Conservation (phyloP, 2,113 vertebrate genomes). For the Telmatochromis sp. region DNA sequence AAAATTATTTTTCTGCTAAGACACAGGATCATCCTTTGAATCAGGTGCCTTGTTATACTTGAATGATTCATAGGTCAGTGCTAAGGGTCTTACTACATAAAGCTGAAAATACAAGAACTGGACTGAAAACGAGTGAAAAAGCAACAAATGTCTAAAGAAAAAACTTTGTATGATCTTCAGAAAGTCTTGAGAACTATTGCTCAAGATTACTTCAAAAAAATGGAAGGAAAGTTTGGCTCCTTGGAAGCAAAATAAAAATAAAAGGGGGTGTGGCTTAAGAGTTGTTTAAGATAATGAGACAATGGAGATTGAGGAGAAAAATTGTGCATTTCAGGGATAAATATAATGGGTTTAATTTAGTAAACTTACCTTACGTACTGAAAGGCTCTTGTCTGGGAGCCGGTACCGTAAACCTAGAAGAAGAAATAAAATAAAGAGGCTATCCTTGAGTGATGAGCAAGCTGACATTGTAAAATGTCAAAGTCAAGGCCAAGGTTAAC, state of each 20-base stretch:
- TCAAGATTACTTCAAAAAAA: background rate
- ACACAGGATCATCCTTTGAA: background rate
- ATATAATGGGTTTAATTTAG: background rate
- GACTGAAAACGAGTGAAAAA: background rate
- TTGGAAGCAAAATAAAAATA: background rate
- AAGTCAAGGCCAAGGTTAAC: background rate
- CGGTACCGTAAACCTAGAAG: slow-evolving; percentile 89
- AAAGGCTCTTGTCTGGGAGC: slow-evolving; percentile 94
- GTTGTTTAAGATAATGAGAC: background rate
- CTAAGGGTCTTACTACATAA: background rate
- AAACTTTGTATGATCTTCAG: background rate
- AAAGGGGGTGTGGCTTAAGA: background rate
- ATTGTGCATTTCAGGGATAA: background rate
- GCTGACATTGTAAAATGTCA: background rate
- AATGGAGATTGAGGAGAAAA: accelerated
- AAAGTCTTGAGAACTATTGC: background rate
- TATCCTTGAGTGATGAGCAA: background rate
- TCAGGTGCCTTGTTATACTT: background rate
- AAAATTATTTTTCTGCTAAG: background rate
- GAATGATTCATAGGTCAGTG: background rate
- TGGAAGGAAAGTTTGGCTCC: background rate
- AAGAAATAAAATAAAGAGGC: background rate
- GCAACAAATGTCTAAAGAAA: background rate
- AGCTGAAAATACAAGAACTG: background rate
- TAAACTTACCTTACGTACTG: slow-evolving; percentile 93